Conservation (phyloP, 2,113 vertebrate species). For the Hydrolagus affinis region DNA sequence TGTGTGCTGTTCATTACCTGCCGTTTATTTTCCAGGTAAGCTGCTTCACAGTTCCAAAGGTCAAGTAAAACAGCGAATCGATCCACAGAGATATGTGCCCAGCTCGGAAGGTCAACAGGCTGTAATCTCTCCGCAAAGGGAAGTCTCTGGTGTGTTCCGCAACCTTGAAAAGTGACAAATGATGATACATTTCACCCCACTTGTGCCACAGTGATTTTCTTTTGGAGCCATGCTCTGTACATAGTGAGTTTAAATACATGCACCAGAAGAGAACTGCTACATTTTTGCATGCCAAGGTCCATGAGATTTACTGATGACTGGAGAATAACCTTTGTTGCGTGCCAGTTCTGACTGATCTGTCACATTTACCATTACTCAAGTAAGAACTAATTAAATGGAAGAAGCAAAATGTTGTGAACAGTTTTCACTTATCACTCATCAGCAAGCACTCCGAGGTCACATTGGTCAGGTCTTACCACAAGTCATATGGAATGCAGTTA, state of each 20-base stretch:
- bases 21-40: conserved; percentile 55
- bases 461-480: not conserved
- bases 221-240: no score
- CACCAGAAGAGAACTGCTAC: no score
- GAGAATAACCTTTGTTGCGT: no score
- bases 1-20: conserved; percentile 46
- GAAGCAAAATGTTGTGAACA: not conserved
- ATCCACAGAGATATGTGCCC: conserved; percentile 47
- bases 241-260: not conserved
- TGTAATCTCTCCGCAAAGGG: not conserved
- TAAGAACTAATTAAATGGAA: not conserved
- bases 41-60: conserved; percentile 59
- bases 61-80: conserved; percentile 53
- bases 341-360: not conserved
- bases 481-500: not conserved
- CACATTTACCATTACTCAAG: not conserved
- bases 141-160: not conserved
- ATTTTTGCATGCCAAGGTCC: no score
- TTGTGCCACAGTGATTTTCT: not conserved
- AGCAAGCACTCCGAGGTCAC: not conserved
- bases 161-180: not conserved
- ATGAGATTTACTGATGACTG: no score
- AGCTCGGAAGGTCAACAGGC: conserved; percentile 35
- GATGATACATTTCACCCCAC: not conserved
- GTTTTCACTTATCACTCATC: not conserved